phyloP scores from a whole-genome alignment of 2,888 invertebrate species.

The Parelbella ahira region DNA sequence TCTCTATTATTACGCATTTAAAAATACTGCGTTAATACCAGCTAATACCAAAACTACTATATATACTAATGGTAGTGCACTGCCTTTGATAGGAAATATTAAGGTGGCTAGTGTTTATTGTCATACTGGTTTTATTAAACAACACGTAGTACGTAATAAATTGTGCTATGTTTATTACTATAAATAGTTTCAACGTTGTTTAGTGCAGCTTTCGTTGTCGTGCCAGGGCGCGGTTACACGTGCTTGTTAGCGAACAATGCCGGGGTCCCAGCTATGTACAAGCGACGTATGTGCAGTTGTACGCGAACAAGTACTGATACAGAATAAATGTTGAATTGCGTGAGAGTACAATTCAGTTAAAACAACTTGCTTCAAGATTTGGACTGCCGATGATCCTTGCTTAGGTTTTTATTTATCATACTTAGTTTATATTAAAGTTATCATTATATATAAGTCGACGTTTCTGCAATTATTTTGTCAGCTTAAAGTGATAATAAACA shows the following conservation, averaged over 20 bases:
- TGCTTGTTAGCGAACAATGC: slow-evolving; percentile 73
- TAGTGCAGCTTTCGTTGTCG: slow-evolving; percentile 49
- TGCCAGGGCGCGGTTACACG: slow-evolving; percentile 62
- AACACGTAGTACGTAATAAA: slow-evolving; percentile 12
- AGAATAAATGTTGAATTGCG: slow-evolving; percentile 24
- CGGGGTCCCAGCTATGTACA: slow-evolving; percentile 42
- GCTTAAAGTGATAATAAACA: no score
- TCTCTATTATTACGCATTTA: no score
- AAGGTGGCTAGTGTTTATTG: no score
- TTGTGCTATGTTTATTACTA: slow-evolving; percentile 15
- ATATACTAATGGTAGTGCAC: no score
- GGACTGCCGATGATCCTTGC: no score
- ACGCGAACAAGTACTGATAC: slow-evolving; percentile 26
- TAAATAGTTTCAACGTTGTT: slow-evolving; percentile 35
- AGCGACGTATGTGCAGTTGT: slow-evolving; percentile 35
- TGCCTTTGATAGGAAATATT: no score
- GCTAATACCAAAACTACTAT: no score
- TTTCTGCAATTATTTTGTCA: no score
- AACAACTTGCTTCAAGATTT: slow-evolving; percentile 2
- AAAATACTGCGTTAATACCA: no score
- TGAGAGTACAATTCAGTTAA: slow-evolving; percentile 1
- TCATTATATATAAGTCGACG: no score
- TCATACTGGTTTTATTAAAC: slow-evolving; percentile 12
- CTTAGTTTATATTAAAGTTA: no score
- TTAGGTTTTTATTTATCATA: no score